A percentile compares a stretch with the other conserved stretches of the same genome.
These are phyloP conservation scores for Cyphomyrus plagiostoma DNA, from an alignment of 2,113 vertebrate genomes.

Conservation along the genomic window DNA sequence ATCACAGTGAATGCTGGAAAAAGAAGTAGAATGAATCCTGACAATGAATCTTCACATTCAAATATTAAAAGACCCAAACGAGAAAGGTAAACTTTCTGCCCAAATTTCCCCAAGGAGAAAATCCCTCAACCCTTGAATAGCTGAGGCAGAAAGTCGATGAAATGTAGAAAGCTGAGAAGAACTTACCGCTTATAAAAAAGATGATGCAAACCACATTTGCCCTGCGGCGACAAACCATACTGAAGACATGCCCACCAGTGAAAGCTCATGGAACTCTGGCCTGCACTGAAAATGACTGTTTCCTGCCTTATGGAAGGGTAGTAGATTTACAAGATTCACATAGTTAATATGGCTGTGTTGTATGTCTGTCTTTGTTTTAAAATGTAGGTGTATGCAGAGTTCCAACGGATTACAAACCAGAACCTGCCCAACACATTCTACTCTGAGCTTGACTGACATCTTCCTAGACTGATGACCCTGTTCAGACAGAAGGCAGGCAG, in stretches of 20 bases:
- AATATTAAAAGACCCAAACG: constrained; percentile 20
- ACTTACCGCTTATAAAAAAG: constrained; percentile 14
- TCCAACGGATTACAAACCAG: neutral
- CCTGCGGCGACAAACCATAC: constrained; percentile 24
- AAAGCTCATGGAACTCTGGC: constrained; percentile 25
- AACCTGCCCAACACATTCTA: neutral
- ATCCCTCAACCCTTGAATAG: constrained; percentile 26
- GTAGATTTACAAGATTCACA: neutral
- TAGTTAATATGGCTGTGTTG: neutral
- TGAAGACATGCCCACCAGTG: constrained; percentile 24
- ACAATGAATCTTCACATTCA: constrained; percentile 22
- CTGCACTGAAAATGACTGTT: constrained; percentile 13
- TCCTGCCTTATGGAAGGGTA: neutral
- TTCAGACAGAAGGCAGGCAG: neutral
- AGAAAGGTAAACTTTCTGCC: too few relatives aligned
- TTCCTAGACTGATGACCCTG: neutral
- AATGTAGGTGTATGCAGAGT: neutral
- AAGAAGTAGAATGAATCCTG: constrained; percentile 27
- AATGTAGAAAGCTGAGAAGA: constrained; percentile 27
- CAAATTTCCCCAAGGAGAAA: constrained; percentile 35
- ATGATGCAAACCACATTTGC: constrained; percentile 29
- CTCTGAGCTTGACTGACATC: neutral
- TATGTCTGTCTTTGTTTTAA: neutral
- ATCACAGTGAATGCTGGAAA: constrained; percentile 36
- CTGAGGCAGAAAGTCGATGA: constrained; percentile 2